Percentiles rank a stretch among this genome's conserved stretches.
These are phyloP conservation scores for Clivina fossor DNA, from an alignment of 2,888 invertebrate genomes.

Conservation along the genomic window DNA sequence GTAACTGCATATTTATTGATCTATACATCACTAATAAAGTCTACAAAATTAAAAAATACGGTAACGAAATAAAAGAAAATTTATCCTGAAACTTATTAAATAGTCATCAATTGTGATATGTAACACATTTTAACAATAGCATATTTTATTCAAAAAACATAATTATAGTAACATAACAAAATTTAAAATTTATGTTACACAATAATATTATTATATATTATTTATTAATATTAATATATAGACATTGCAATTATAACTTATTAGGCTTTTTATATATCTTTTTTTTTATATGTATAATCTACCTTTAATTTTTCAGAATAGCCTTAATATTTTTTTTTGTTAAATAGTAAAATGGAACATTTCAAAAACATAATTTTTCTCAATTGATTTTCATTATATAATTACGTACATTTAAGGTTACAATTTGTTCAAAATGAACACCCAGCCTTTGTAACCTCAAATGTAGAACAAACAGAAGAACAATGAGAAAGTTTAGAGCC, in stretches of 20 bases:
- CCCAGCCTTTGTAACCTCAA: no score
- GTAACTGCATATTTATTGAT: no score
- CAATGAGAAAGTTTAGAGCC: conserved; percentile 22
- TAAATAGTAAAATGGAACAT: background rate
- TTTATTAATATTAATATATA: conserved; percentile 21
- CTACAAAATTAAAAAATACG: no score
- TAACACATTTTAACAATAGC: conserved; percentile 31
- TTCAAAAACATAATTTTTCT: conserved; percentile 4
- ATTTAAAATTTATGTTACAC: conserved; percentile 29
- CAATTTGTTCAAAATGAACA: conserved; percentile 22
- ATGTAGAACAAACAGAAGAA: no score
- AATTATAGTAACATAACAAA: conserved; percentile 25
- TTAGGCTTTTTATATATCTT: conserved; percentile 23
- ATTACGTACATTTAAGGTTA: no score
- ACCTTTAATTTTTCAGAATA: background rate
- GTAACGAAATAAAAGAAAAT: no score
- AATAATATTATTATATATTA: conserved; percentile 18
- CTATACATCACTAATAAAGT: no score
- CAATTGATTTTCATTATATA: conserved; percentile 17
- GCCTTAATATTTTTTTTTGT: background rate
- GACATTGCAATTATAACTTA: conserved; percentile 26
- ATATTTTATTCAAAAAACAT: conserved; percentile 29
- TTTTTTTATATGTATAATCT: conserved; percentile 18
- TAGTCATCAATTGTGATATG: background rate
- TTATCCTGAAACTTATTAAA: no score